These are phyloP conservation scores for Arothron firmamentum DNA, from an alignment of 2,113 vertebrate species.

Conservation along the genomic window DNA sequence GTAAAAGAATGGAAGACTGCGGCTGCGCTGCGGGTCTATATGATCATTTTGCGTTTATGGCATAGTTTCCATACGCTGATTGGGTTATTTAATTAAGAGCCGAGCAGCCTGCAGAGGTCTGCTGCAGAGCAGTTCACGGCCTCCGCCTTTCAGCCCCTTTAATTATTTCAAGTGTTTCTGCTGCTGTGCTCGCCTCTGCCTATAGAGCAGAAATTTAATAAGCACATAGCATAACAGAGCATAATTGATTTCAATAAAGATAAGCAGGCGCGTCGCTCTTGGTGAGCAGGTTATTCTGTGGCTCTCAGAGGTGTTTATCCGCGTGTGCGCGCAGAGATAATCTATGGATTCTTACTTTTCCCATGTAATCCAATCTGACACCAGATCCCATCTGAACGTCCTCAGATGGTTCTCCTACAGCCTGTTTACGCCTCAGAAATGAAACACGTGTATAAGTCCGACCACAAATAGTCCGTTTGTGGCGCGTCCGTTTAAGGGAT, in stretches of 20 bases:
- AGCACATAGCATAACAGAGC: conserved; percentile 14
- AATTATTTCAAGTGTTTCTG: conserved; percentile 55
- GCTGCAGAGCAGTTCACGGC: conserved; percentile 49
- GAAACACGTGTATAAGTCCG: no score
- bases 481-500: no score
- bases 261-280: not conserved
- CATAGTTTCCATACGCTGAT: conserved; percentile 4
- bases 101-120: conserved; percentile 56
- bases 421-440: no score
- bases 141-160: conserved; percentile 40
- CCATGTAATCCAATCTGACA: conserved; percentile 1
- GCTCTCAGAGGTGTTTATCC: conserved; percentile 1
- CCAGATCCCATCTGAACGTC: not conserved
- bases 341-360: not conserved
- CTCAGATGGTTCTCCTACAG: not conserved
- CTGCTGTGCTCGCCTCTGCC: conserved; percentile 39
- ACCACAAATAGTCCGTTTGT: not conserved
- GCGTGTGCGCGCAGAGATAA: no score
- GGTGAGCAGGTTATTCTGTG: not conserved
- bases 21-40: no score
- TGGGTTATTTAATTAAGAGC: conserved; percentile 62
- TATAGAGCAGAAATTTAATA: conserved; percentile 48
- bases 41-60: conserved; percentile 17
- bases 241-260: conserved; percentile 57
- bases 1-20: not conserved